These are phyloP conservation scores for Gasterosteus aculeatus DNA, from an alignment of 2,113 vertebrate genomes.

Conservation along the genomic window DNA sequence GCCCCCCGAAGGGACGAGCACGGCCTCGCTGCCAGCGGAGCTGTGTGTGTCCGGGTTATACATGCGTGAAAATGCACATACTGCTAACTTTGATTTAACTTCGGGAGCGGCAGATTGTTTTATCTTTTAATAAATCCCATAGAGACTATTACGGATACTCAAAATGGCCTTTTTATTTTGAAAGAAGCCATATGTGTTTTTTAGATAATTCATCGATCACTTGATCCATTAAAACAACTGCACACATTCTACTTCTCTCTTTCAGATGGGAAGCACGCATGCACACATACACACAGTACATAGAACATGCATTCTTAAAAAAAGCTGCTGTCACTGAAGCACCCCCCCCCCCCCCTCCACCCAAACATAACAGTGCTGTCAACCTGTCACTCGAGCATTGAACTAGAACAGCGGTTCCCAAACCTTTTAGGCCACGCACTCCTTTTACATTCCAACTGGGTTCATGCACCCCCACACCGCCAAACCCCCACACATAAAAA, in stretches of 20 bases:
- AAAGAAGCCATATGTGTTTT: neutral
- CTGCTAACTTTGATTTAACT: neutral
- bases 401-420: neutral
- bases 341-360: neutral
- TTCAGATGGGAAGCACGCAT: neutral
- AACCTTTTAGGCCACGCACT: too few relatives aligned
- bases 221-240: neutral
- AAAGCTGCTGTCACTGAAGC: neutral
- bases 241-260: neutral
- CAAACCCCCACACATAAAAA: too few relatives aligned
- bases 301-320: neutral
- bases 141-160: too few relatives aligned
- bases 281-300: neutral
- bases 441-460: too few relatives aligned
- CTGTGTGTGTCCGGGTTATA: constrained; percentile 3
- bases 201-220: neutral
- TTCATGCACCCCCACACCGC: too few relatives aligned
- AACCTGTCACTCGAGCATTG: neutral
- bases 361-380: neutral
- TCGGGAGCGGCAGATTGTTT: neutral
- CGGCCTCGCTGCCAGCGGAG: constrained; percentile 1
- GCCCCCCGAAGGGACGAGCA: neutral
- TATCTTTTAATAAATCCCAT: neutral
- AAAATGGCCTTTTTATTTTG: neutral
- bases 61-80: neutral